Evolutionary conservation across 1,140 invertebrate genomes (phyloP).

Genomic region (Drosophila sulfurigaster): DNA sequence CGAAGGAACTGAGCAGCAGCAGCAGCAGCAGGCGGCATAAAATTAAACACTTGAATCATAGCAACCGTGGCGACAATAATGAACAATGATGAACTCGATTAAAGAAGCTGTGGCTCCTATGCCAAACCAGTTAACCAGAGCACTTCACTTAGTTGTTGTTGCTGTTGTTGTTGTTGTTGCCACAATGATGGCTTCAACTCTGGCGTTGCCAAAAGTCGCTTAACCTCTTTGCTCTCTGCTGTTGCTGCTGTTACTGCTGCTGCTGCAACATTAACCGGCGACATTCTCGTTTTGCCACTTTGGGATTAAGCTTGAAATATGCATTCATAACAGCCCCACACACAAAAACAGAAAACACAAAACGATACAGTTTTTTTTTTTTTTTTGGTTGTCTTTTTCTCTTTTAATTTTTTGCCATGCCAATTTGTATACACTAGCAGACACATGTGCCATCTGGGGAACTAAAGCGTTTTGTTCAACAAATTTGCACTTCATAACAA

Average conservation of each 20-base stretch:
- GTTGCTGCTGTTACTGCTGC: not conserved
- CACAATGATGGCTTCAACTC: conserved; percentile 21
- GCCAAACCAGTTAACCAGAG: conserved; percentile 78
- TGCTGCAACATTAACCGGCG: conserved; percentile 69
- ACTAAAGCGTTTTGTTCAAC: not conserved
- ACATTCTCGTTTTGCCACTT: conserved; percentile 82
- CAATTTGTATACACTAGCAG: conserved; percentile 29
- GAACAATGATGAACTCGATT: conserved; percentile 82
- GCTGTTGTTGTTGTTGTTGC: conserved; percentile 41
- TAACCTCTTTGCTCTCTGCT: conserved; percentile 44
- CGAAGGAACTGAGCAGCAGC: conserved; percentile 5
- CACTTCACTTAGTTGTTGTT: conserved; percentile 45
- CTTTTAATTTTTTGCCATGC: not conserved
- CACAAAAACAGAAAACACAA: not conserved
- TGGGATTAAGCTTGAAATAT: conserved; percentile 81
- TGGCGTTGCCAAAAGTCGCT: conserved; percentile 65
- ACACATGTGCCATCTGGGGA: not conserved
- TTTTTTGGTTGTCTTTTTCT: no score
- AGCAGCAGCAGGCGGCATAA: conserved; percentile 70
- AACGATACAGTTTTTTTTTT: conserved; percentile 15
- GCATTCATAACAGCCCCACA: conserved; percentile 68
- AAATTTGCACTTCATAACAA: not conserved
- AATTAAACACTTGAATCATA: conserved; percentile 78
- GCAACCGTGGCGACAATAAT: conserved; percentile 76
- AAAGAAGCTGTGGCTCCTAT: conserved; percentile 55